phyloP scores from a whole-genome alignment of 2,797 vertebrate species.

The Melanotaenia boesemani region DNA sequence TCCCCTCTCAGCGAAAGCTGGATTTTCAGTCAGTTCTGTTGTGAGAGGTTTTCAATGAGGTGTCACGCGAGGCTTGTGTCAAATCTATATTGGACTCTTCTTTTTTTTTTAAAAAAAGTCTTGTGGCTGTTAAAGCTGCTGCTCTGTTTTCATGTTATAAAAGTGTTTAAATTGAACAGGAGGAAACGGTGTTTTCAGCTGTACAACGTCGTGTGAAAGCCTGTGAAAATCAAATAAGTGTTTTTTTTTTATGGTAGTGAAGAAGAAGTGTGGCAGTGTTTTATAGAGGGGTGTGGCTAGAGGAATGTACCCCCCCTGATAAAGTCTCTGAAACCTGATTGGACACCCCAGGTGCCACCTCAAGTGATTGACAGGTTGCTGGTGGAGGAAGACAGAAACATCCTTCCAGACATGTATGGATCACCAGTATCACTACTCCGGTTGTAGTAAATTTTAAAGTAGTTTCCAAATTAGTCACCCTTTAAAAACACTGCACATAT shows the following conservation, averaged over 20 bases:
- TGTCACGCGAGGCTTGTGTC: neutral
- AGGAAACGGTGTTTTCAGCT: neutral
- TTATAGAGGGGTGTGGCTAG: too few species aligned
- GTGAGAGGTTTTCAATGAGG: constrained; percentile 23
- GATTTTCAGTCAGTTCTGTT: constrained; percentile 2
- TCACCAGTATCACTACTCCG: too few species aligned
- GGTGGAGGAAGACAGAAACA: too few species aligned
- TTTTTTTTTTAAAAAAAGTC: neutral
- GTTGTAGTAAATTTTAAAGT: too few species aligned
- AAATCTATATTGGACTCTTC: neutral
- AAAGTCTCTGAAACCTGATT: too few species aligned
- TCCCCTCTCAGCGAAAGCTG: constrained; percentile 21
- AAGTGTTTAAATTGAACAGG: neutral
- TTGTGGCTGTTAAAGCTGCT: neutral
- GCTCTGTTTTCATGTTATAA: neutral
- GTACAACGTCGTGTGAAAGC: neutral
- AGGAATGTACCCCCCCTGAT: too few species aligned
- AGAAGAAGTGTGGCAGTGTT: neutral
- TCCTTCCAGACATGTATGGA: too few species aligned
- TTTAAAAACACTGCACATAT: too few species aligned
- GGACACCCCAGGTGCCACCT: too few species aligned
- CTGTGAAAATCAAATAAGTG: neutral
- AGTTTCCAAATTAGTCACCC: too few species aligned
- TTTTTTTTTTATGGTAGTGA: neutral
- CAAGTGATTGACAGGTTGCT: too few species aligned